Evolutionary conservation across 2,888 invertebrate genomes (phyloP), one percentile per base, ranked within the genome.

Genomic region (Conops quadrifasciatus): DNA sequence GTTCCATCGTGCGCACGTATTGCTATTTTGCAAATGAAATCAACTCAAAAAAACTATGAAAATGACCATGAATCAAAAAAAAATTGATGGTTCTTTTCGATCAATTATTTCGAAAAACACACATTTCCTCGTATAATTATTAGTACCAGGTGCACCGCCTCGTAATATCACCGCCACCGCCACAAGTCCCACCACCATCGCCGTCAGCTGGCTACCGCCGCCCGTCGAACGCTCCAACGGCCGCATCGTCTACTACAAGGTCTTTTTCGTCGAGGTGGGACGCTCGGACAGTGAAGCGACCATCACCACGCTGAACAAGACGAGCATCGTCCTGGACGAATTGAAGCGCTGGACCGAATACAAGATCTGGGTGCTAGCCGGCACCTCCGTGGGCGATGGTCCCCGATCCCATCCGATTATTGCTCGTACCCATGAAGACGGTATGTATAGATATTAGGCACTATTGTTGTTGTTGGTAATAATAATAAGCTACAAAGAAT

Each of bases 81-180:
- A 70, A 60, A 36, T 43, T 16, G 13, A 13, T 49, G 49, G 1
- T 58, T 15, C 45, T 43, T 62, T 62, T 19, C 72, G 74, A 76
- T 15, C 28, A 24, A 53, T 21, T 43, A 16, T 56, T 58, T 24
- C 26, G 26, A 24, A 58, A 58, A 11, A 2, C 77, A 73, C 59
- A 21, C 60, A 56, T 60, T 60, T 68, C 82, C 68, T 68, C 51
- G 51, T 68, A 49, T 60, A 62, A 68, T 82, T 81, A 80, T 82
- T 89, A 98, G 98, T 96, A 89, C 98, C 98, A 84, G 95, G 95
- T 88, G 96, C 96, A 83, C 95, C 98, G 82, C 98, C 98, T 83
- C 93, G 92, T 90, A 95, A 96, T 89, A 95, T 98, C 87, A 91
- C 91, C 80, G 96, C 94, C 78, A 90, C 91, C 87, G 92, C 97